Conservation (phyloP, 2,113 vertebrate genomes). For the Athene noctua region DNA sequence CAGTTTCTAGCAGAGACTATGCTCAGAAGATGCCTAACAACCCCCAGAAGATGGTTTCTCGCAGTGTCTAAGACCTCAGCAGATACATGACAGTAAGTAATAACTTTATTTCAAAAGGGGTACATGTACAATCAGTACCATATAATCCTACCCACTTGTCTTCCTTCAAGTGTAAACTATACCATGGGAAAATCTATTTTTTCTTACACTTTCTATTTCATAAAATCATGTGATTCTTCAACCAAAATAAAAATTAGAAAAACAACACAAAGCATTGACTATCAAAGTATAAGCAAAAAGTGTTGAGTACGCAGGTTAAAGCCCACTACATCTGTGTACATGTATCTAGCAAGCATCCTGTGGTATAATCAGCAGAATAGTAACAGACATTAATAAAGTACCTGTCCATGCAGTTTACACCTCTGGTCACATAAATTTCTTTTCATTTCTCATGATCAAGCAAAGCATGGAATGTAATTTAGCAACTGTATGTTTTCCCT, state of each 20-base stretch:
- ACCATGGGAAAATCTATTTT: neutral
- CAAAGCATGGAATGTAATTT: neutral
- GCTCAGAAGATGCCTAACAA: neutral
- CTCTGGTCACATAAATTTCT: slow-evolving; percentile 3
- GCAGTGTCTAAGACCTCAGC: neutral
- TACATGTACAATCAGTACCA: neutral
- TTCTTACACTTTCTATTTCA: neutral
- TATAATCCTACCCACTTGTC: neutral
- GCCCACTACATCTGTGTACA: neutral
- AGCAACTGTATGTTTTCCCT: neutral
- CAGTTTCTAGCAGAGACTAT: neutral
- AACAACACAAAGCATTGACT: neutral
- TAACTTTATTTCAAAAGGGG: neutral
- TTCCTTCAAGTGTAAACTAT: neutral
- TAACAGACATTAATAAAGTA: slow-evolving; percentile 1
- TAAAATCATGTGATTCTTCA: neutral
- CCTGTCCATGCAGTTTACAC: neutral
- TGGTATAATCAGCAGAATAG: neutral
- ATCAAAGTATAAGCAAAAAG: neutral
- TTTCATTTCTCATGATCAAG: neutral
- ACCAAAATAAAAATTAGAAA: neutral
- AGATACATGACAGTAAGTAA: neutral
- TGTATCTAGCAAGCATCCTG: neutral
- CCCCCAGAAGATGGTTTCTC: neutral
- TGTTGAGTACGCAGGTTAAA: slow-evolving; percentile 1